phyloP scores from a whole-genome alignment of 2,888 invertebrate genomes.

The Sepiola atlantica region DNA sequence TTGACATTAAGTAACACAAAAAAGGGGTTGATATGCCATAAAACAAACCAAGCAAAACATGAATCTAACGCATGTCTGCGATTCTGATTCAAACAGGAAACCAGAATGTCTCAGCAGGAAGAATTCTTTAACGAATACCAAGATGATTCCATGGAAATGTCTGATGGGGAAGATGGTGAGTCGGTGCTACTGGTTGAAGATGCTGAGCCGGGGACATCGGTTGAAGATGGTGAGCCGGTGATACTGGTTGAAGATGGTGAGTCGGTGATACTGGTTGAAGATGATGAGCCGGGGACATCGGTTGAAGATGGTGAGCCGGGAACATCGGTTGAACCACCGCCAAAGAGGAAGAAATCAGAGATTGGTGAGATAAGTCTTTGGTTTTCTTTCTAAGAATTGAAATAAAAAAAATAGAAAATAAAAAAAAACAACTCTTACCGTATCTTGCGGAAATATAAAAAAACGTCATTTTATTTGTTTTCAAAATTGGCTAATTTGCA shows the following conservation, averaged over 20 bases:
- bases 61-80: too few species aligned
- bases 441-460: too few species aligned
- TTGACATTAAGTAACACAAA: too few species aligned
- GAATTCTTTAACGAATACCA: constrained; percentile 80
- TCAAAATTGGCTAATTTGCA: too few species aligned
- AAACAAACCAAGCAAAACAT: too few species aligned
- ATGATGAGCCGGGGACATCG: constrained; percentile 53
- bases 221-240: constrained; percentile 54
- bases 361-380: background rate
- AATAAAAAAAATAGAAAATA: too few species aligned
- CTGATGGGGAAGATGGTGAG: constrained; percentile 82
- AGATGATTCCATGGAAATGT: constrained; percentile 91
- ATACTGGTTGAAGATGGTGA: constrained; percentile 46
- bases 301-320: constrained; percentile 75
- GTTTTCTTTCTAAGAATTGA: background rate
- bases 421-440: too few species aligned
- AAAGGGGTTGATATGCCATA: too few species aligned
- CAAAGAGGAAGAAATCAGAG: constrained; percentile 55
- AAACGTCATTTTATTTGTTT: too few species aligned
- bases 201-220: constrained; percentile 49
- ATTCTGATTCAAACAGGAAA: constrained; percentile 78
- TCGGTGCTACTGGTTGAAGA: too few species aligned
- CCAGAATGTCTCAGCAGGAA: constrained; percentile 82
- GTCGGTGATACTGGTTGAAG: too few species aligned
- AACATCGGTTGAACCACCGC: constrained; percentile 49